Evolutionary conservation across 1,140 invertebrate species (phyloP), one percentile per base, ranked within the genome.

Genomic region (Pseudomyrmex flavicornis): DNA sequence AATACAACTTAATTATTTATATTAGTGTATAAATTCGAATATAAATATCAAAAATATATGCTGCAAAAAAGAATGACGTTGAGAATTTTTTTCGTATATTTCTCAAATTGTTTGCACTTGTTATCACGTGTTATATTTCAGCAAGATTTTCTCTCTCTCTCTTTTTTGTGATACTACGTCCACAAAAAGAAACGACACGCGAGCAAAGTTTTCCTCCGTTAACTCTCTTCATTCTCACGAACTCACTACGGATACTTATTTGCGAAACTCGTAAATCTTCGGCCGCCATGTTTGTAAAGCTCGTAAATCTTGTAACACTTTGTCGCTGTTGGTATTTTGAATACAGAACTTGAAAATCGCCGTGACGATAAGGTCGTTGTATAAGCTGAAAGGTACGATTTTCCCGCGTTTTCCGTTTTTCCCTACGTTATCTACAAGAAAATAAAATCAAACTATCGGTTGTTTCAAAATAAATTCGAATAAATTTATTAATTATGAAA

Each of bases 211-310:
- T 80, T 22, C n/a, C 22, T 70, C 66, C 26, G 76, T 80, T 80
- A 80, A 80, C 76, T 80, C 76, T 80, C 76, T 72, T 80, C 76
- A 80, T 72, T 80, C 66, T 80, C 65, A 69, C 63, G 20, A 59
- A 79, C 74, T 54, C 66, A 72, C 54, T 44, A 22, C 76, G 76
- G 76, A 80, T 72, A 70, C 65, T 79, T 79, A 80, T 80, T 80
- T 80, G 66, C 54, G 46, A 80, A 80, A 80, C 76, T 80, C 76
- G 66, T 80, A 80, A 80, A 80, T 80, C 76, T 80, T 80, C 66
- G 76, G 66, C 46, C 54, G 66, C 66, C 54, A 80, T 80, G 69
- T 70, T 80, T 80, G 66, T 59, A 72, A 80, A 72, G 72, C 66
- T 72, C 76, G 76, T 80, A 80, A 80, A 72, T 80, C 66, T 80